Evolutionary conservation across 2,113 vertebrate genomes (phyloP).

Genomic region (Platysternon megacephalum): DNA sequence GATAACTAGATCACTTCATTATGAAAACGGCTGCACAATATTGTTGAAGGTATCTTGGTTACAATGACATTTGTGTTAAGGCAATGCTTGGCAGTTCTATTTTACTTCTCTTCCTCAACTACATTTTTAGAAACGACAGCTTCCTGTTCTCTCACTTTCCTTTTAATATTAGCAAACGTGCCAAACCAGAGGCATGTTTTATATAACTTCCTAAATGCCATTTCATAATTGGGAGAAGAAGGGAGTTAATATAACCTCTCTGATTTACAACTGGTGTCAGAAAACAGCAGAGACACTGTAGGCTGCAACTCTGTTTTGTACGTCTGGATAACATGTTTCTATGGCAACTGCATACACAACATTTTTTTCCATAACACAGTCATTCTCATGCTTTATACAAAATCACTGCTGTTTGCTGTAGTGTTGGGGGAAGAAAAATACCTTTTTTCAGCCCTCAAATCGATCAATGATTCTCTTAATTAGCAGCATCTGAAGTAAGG

Average conservation of each 20-base stretch:
- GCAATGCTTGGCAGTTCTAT: background rate
- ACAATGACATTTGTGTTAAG: background rate
- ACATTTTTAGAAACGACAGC: constrained; percentile 20
- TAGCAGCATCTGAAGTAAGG: constrained; percentile 50
- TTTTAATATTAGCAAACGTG: constrained; percentile 11
- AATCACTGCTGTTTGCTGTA: constrained; percentile 43
- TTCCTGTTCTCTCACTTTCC: background rate
- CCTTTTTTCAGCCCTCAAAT: constrained; percentile 58
- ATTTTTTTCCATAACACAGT: constrained; percentile 20
- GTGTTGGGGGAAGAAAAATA: background rate
- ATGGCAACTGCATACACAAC: constrained; percentile 46
- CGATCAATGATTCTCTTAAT: constrained; percentile 55
- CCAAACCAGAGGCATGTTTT: constrained; percentile 25
- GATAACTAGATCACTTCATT: background rate
- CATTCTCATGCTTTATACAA: constrained; percentile 41
- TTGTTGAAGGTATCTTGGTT: background rate
- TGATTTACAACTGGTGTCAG: constrained; percentile 53
- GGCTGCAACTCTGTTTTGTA: background rate
- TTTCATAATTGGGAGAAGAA: constrained; percentile 45
- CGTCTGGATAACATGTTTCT: constrained; percentile 35
- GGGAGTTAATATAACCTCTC: constrained; percentile 27
- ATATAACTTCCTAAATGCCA: constrained; percentile 25
- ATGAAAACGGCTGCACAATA: background rate
- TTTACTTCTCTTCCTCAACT: background rate
- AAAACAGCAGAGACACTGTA: background rate